A percentile compares a stretch with the other conserved stretches of the same genome.
These are phyloP conservation scores for Luperina nickerlii DNA, from an alignment of 2,888 invertebrate species.

Conservation along the genomic window DNA sequence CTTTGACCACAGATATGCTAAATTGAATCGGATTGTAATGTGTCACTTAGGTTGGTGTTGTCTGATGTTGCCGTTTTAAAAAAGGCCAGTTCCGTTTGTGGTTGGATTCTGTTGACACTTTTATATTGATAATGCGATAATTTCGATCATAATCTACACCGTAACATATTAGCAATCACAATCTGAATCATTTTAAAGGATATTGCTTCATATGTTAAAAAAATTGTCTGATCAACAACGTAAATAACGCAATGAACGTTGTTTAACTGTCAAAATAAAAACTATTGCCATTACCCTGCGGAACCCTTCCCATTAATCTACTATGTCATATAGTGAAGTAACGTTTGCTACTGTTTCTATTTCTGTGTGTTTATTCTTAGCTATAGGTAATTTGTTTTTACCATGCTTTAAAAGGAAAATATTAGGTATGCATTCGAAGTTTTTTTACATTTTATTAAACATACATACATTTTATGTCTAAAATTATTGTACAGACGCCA, in stretches of 20 bases:
- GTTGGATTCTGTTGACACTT: background rate
- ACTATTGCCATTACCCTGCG: background rate
- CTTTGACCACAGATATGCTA: constrained; percentile 63
- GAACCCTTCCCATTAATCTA: background rate
- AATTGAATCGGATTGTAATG: constrained; percentile 58
- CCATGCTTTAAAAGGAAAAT: too few relatives aligned
- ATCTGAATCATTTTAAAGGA: background rate
- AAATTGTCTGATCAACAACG: background rate
- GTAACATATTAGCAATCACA: background rate
- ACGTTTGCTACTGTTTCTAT: background rate
- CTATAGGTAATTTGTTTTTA: too few relatives aligned
- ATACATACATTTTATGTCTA: background rate
- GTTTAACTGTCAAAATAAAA: background rate
- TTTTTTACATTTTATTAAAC: too few relatives aligned
- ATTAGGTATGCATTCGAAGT: too few relatives aligned
- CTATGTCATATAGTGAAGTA: background rate
- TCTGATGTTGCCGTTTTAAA: constrained; percentile 44
- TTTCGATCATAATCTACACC: background rate
- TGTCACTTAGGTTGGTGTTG: constrained; percentile 20
- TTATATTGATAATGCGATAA: background rate
- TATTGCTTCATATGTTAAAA: background rate
- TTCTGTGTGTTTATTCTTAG: too few relatives aligned
- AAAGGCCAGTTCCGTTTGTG: constrained; percentile 30
- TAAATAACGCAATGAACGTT: background rate
- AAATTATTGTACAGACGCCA: background rate